phyloP scores from a whole-genome alignment of 2,888 invertebrate species.

The Rhingia campestris region DNA sequence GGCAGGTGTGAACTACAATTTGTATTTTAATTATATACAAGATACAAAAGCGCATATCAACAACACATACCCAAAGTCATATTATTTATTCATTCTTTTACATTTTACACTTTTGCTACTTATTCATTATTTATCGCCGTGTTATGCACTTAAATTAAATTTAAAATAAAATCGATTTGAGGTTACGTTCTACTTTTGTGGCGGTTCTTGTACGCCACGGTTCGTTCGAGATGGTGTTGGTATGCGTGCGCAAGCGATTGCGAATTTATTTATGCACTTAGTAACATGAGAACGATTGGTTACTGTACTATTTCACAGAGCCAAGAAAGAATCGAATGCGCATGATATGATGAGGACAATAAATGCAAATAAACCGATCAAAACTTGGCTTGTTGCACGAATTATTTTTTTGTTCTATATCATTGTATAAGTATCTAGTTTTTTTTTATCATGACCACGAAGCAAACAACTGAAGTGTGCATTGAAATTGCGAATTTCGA shows the following conservation, averaged over 20 bases:
- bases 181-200: conserved; percentile 69
- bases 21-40: conserved; percentile 51
- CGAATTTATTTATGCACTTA: conserved; percentile 67
- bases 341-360: conserved; percentile 56
- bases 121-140: conserved; percentile 54
- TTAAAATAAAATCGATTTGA: conserved; percentile 69
- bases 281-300: conserved; percentile 55
- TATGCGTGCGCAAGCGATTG: conserved; percentile 30
- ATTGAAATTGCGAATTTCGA: conserved; percentile 53
- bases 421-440: no score
- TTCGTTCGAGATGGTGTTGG: no score
- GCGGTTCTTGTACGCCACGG: conserved; percentile 27
- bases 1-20: conserved; percentile 62
- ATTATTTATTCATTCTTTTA: conserved; percentile 33
- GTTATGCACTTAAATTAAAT: conserved; percentile 42
- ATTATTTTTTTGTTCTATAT: not conserved
- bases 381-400: conserved; percentile 45
- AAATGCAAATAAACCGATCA: conserved; percentile 10
- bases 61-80: not conserved
- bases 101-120: conserved; percentile 21
- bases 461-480: conserved; percentile 28
- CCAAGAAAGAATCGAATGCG: conserved; percentile 43
- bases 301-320: conserved; percentile 13
- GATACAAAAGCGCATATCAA: conserved; percentile 27
- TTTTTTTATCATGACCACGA: conserved; percentile 41